Conservation (phyloP, 2,113 vertebrate species). For the Silurus asotus region DNA sequence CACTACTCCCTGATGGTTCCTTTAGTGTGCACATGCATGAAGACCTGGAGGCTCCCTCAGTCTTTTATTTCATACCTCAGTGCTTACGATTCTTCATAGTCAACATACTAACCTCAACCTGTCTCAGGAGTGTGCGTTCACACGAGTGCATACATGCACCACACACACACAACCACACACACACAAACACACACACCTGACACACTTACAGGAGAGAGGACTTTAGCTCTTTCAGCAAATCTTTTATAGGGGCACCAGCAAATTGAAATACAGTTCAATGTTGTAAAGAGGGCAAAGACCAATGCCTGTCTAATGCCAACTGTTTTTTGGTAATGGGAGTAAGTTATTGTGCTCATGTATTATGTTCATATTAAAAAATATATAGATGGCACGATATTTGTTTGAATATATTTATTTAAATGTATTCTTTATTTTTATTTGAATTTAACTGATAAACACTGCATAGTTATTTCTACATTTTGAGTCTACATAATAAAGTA, state of each 20-base stretch:
- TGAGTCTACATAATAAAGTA: too few species aligned
- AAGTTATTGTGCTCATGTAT: not conserved
- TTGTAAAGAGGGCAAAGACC: not conserved
- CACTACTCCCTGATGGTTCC: slow-evolving; percentile 61
- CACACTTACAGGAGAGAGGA: slow-evolving; percentile 11
- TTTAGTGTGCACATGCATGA: slow-evolving; percentile 27
- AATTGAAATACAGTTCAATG: not conserved
- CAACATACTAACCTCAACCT: slow-evolving; percentile 60
- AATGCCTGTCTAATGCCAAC: not conserved
- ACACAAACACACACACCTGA: slow-evolving; percentile 14
- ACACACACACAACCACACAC: slow-evolving; percentile 13
- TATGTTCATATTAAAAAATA: not conserved
- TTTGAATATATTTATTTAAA: too few species aligned
- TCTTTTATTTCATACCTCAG: slow-evolving; percentile 65
- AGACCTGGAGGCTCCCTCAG: slow-evolving; percentile 60
- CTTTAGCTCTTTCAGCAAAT: not conserved
- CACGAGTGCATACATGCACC: slow-evolving; percentile 20
- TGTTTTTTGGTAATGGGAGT: not conserved
- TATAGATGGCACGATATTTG: too few species aligned
- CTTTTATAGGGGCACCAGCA: not conserved
- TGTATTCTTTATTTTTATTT: too few species aligned
- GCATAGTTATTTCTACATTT: too few species aligned
- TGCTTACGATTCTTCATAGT: slow-evolving; percentile 67
- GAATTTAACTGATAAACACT: too few species aligned
- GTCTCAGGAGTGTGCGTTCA: slow-evolving; percentile 13